These are phyloP conservation scores for Oncorhynchus keta DNA, from an alignment of 2,113 vertebrate species.

Conservation along the genomic window DNA sequence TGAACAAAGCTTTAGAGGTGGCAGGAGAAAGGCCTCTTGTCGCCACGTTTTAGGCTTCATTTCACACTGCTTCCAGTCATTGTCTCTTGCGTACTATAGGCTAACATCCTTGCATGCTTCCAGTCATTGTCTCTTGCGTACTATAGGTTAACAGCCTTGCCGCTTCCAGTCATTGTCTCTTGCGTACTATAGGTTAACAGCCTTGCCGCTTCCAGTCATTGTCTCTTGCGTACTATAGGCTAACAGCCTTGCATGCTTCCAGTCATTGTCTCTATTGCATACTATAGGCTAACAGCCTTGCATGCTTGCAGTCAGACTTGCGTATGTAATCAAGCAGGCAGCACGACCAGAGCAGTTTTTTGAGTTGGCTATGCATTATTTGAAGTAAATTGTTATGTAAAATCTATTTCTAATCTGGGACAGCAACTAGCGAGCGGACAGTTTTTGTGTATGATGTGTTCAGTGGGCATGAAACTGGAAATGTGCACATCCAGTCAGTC, in stretches of 20 bases:
- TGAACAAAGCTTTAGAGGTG: slow-evolving; percentile 12
- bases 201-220: background rate
- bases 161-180: no score
- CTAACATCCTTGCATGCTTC: background rate
- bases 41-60: background rate
- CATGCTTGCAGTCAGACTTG: background rate
- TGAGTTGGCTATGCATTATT: slow-evolving; percentile 53
- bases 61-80: background rate
- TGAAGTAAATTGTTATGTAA: slow-evolving; percentile 60
- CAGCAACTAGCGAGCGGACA: slow-evolving; percentile 49
- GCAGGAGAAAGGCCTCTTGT: slow-evolving; percentile 24
- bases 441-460: slow-evolving; percentile 42
- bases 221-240: no score
- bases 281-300: background rate
- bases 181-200: no score
- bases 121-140: no score
- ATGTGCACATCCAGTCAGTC: background rate
- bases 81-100: no score
- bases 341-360: no score
- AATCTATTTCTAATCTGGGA: slow-evolving; percentile 58
- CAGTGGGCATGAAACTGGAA: slow-evolving; percentile 26
- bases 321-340: no score
- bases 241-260: no score
- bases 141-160: background rate
- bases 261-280: no score